Evolutionary conservation across 1,140 invertebrate genomes (phyloP), one percentile per base, ranked within the genome.

Genomic region (Lordiphosa mommai): DNA sequence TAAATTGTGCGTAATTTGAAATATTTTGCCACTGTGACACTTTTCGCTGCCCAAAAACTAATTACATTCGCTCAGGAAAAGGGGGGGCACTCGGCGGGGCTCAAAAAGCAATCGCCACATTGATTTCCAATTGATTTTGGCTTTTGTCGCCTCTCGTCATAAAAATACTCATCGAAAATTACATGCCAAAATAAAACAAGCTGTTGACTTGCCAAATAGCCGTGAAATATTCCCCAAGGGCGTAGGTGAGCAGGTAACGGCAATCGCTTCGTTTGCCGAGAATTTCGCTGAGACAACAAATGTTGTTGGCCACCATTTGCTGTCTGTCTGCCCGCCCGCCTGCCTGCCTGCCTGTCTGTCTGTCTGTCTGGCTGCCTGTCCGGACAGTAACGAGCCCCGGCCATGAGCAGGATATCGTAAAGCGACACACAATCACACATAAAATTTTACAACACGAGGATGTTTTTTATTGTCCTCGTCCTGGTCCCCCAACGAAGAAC

Each of bases 131-230:
- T 84, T 84, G 77, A 84, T 84, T 84, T 72, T 49, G 69, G 74
- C 65, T 65, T 66, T 50, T 72, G 61, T 72, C 71, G 61, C 59
- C 66, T 53, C 32, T 29, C 41, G 59, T 84, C 77, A 85, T 77
- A 84, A 84, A 85, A 82, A 77, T 77, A 63, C 77, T 84, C 79
- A 84, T 69, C 77, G 77, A 84, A 82, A 77, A 82, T 74, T 74
- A 82, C 76, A 71, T 56, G 76, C 48, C 70, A 38, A 59, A 84
- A 76, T 82, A 76, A 82, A 82, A 82, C 76, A 84, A 84, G 77
- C 77, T 84, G 77, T 84, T 84, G 77, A 84, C 77, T 84, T 84
- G 77, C 77, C 77, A 84, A 84, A 84, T 84, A 84, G 77, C 77
- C 77, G 77, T 84, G 77, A 84, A 84, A 84, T 85, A 84, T 77